Conservation (phyloP, 92 coral and sea anemone species). For the Zoanthus solanderi region DNA sequence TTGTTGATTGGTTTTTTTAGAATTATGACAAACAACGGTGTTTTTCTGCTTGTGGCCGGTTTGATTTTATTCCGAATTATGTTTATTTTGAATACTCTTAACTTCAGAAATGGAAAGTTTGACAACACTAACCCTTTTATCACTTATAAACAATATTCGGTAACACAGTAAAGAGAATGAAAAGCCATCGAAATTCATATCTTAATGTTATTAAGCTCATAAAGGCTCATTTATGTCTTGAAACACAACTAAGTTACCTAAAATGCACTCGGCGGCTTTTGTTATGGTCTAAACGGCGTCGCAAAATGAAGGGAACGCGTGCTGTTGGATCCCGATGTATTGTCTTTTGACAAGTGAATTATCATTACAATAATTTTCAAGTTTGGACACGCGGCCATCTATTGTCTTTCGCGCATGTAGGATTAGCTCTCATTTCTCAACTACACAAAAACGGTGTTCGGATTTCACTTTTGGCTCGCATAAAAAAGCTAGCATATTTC, state of each 20-base stretch:
- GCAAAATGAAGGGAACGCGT: constrained; percentile 56
- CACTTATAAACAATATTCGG: constrained; percentile 12
- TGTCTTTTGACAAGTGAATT: constrained; percentile 75
- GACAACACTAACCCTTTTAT: constrained; percentile 22
- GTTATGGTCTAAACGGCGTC: constrained; percentile 43
- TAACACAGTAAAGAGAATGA: constrained; percentile 14
- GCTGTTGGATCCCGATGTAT: constrained; percentile 57
- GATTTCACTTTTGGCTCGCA: constrained; percentile 28
- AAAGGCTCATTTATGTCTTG: constrained; percentile 24
- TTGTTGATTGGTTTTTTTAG: constrained; percentile 12
- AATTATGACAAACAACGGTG: constrained; percentile 33
- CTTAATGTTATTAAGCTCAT: constrained; percentile 31
- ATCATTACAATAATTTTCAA: constrained; percentile 73
- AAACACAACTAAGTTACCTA: constrained; percentile 26
- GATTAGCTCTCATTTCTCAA: constrained; percentile 28
- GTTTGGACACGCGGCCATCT: constrained; percentile 69
- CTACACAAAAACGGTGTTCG: constrained; percentile 38
- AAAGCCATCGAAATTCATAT: constrained; percentile 43
- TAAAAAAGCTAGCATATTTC: constrained; percentile 1
- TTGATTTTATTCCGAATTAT: constrained; percentile 7
- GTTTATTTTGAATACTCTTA: constrained; percentile 36
- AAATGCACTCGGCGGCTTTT: constrained; percentile 44
- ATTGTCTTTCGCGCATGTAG: constrained; percentile 81
- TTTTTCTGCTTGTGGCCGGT: constrained; percentile 42
- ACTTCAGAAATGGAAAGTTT: constrained; percentile 35